Evolutionary conservation across 2,113 vertebrate species (phyloP), one percentile per base, ranked within the genome.

Genomic region (Bujurquina vittata): DNA sequence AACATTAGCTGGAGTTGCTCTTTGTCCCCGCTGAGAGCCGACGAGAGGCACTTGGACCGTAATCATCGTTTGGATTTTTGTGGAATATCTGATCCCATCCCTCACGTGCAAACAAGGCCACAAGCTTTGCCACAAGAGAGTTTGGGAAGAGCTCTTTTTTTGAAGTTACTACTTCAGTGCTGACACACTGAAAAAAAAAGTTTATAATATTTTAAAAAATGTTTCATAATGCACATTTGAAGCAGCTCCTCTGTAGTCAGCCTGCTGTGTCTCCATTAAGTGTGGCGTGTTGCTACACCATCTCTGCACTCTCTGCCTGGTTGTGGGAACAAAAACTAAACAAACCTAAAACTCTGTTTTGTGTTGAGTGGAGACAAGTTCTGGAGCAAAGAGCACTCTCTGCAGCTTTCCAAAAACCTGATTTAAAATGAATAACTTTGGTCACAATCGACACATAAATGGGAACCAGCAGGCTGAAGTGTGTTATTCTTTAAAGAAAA

Each of bases 391-490:
- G 12, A 46, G 40, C 11, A 49, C 46, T 29, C 5, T 40, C 63
- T 1, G 0, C 40, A 49, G 63, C 15, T 20, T 69, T 49, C 5
- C 23, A 69, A 69, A 65, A 49, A 29, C 14, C 4, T 0, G 5
- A 69, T 69, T 69, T 4, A 0, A 0, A 40, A 7, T 10, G 15
- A 69, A 69, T 69, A 69, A 1, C 15, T 49, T 49, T 69, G 40
- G 15, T 1, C 23, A 69, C 40, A 29, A 18, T 29, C 11, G 40
- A 6, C 22, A 46, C 14, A 1, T 0, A 29, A 6, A 18, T 23
- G 49, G 1, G 26, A 49, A 67, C 6, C 22, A 49, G 40, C 61
- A 40, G 61, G 62, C 15, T 67, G 9, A 26, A 26, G 4, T 18
- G 22, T 67, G 35, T 40, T 26, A 23, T 46, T 54, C 7, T 54